Base-by-base conservation (phyloP, 64 coral and sea anemone genomes). In the Catalaphyllia jardinei region DNA sequence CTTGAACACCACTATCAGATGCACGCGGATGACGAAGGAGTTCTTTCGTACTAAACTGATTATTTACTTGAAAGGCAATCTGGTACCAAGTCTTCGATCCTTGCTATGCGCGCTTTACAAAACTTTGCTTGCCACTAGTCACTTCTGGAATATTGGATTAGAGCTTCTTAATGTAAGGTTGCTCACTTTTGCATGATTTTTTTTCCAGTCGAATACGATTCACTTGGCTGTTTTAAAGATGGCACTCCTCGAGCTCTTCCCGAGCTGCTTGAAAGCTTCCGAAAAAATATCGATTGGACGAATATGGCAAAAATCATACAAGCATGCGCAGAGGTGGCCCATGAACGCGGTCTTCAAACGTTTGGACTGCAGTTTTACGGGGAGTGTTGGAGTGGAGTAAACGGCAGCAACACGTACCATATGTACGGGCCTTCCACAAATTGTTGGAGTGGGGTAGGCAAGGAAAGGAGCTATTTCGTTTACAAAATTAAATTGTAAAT, bases 281-380 rank as follows among this genome's bases (percentile, higher is more conserved):
- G 89, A 6, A 16, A 20, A 4, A 16, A 55, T 24, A 92, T 92
- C 22, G 79, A 92, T 35, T 92, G 89, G 89, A 39, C n/a, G 10
- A 18, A 76, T 72, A 69, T 92, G 35, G 27, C 74, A 17, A 92
- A 86, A 77, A 55, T 59, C 0, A 82, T 92, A 11, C 8, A 24
- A 22, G 62, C 60, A 71, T 92, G 89, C 51, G 89, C 81, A 16
- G 35, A 86, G 35, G 20, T 77, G 8, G 52, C 80, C 31, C 60
- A 67, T 15, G 60, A 2, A 0, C 89, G 60, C 4, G 89, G 89
- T 38, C 63, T 62, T 62, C 11, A 11, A 31, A 77, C 63, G 14
- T 92, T 92, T 86, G 89, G 89, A 31, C 24, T 92, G 3, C 62
- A 76, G 80, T 92, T 86, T 85, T 92, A 86, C 38, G 89, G 81